These are phyloP conservation scores for Syngnathus floridae DNA, from an alignment of 2,113 vertebrate species.

Conservation along the genomic window DNA sequence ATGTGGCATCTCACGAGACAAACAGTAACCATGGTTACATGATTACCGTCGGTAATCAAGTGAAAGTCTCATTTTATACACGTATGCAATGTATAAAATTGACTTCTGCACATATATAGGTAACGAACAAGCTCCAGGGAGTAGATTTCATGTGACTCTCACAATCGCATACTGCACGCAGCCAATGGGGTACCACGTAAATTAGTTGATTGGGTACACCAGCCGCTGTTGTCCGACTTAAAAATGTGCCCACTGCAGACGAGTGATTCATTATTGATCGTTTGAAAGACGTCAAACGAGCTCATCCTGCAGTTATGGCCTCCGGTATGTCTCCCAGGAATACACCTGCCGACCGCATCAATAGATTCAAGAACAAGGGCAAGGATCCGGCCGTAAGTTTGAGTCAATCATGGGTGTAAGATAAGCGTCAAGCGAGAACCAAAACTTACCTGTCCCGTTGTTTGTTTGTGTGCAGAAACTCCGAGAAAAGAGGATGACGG, in stretches of 20 bases:
- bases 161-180: not conserved
- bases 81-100: not conserved
- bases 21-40: too few species aligned
- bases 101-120: not conserved
- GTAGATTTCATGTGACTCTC: not conserved
- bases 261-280: too few species aligned
- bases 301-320: not conserved
- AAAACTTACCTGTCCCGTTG: not conserved
- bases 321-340: slow-evolving; percentile 65
- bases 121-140: not conserved
- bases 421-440: not conserved
- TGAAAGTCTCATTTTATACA: too few species aligned
- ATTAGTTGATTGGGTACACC: not conserved
- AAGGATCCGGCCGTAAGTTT: slow-evolving; percentile 76
- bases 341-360: slow-evolving; percentile 53
- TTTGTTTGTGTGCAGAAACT: slow-evolving; percentile 60
- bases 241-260: not conserved
- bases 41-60: not conserved
- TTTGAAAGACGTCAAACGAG: not conserved
- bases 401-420: not conserved
- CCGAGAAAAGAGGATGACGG: slow-evolving; percentile 69
- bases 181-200: not conserved
- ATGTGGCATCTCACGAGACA: not conserved
- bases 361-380: slow-evolving; percentile 84
- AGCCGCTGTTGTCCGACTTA: not conserved